Evolutionary conservation across 1,140 invertebrate genomes (phyloP), one percentile per base, ranked within the genome.

Genomic region (Microvelia longipes): DNA sequence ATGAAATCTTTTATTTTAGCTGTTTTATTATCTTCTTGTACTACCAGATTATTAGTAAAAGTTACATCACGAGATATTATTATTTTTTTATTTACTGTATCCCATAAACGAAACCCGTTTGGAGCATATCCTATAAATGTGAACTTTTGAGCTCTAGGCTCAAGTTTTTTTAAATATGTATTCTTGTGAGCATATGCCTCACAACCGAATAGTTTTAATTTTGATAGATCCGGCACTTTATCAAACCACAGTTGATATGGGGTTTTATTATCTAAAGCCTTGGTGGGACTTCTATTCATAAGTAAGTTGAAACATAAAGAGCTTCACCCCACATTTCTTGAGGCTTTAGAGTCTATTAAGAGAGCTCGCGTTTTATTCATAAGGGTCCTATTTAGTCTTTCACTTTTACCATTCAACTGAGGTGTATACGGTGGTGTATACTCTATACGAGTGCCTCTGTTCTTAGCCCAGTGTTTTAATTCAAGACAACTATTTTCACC

Each of bases 241-340:
- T 50, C 19, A 50, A 11, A 50, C 35, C 35, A 50, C 19, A 50
- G 35, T 50, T 50, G 35, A 19, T 5, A 5, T 50, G 35, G 35
- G 35, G 35, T 50, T 50, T 50, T 19, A n/a, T n/a, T n/a, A 11
- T 50, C 35, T 50, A 50, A 5, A 50, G 35, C 35, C 5, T 5
- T 19, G 19, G 35, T 11, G 5, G 35, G 35, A 50, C 5, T 50
- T 50, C 35, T 50, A 19, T 50, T 50, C 35, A 50, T 5, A 50
- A 19, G 19, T 67, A 29, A 26, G 68, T 68, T 2, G 68, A 2
- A 2, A 60, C 30, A 5, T 25, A 25, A 2, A 68, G 14, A 2
- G 68, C 68, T 68, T 68, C 68, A 14, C 68, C 68, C 68, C 68
- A 68, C 68, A 61, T 68, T 50, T 68, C 68, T 14, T 68, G 50